A percentile compares a stretch with the other conserved stretches of the same genome.
These are phyloP conservation scores for Tetragnatha montana DNA, from an alignment of 2,888 invertebrate genomes.

Conservation along the genomic window DNA sequence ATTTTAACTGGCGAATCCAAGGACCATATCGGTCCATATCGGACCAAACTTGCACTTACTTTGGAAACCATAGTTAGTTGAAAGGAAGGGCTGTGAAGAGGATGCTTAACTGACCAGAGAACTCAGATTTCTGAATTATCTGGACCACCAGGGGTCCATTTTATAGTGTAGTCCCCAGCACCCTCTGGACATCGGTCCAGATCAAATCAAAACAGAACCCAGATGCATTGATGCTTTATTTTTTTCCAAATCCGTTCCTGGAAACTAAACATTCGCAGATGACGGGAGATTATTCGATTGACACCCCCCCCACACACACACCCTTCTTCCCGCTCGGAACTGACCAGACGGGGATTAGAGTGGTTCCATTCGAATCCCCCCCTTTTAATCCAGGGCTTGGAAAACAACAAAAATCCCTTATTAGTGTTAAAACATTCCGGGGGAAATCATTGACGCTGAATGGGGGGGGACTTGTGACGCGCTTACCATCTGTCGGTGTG, in stretches of 20 bases:
- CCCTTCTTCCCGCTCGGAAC: background rate
- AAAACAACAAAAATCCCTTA: background rate
- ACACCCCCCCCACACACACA: background rate
- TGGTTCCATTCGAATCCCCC: background rate
- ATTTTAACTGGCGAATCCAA: background rate
- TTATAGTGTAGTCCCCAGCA: background rate
- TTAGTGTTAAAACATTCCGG: background rate
- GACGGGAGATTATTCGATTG: background rate
- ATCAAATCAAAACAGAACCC: background rate
- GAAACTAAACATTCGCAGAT: background rate
- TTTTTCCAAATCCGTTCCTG: background rate
- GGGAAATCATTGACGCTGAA: background rate
- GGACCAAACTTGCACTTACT: background rate
- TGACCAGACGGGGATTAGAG: background rate
- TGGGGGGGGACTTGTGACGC: background rate
- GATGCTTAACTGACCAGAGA: background rate
- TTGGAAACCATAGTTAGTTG: background rate
- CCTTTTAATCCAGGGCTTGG: background rate
- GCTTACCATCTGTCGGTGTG: background rate
- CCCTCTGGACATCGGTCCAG: background rate
- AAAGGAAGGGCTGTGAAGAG: background rate
- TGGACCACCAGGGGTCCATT: background rate
- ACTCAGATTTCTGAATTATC: background rate
- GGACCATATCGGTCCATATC: too few relatives aligned
- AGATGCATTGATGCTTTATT: background rate